phyloP scores from a whole-genome alignment of 2,888 invertebrate species.

The Carabus problematicus region DNA sequence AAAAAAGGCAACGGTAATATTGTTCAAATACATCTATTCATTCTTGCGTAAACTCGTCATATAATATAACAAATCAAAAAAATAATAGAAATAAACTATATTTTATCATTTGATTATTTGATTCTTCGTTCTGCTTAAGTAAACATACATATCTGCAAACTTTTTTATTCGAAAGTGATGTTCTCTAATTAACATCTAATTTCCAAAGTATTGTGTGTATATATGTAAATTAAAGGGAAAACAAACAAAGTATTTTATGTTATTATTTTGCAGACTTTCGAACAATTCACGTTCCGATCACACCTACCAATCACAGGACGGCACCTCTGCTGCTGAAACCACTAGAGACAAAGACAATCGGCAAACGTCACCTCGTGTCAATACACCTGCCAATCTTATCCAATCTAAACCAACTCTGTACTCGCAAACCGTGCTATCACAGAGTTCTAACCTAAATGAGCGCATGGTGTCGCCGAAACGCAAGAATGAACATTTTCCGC shows the following conservation, averaged over 20 bases:
- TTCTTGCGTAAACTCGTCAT: too few species aligned
- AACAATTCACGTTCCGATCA: slow-evolving; percentile 61
- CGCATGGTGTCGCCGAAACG: slow-evolving; percentile 58
- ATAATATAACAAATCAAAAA: too few species aligned
- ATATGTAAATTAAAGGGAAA: background rate
- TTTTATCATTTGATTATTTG: too few species aligned
- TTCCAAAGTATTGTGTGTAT: background rate
- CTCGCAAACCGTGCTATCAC: slow-evolving; percentile 28
- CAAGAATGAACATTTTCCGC: slow-evolving; percentile 56
- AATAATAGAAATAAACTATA: too few species aligned
- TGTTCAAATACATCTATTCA: too few species aligned
- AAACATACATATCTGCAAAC: too few species aligned
- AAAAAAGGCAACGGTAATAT: slow-evolving; percentile 3
- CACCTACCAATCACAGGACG: slow-evolving; percentile 50
- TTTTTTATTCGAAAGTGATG: too few species aligned
- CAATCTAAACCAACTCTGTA: slow-evolving; percentile 49
- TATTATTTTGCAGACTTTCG: slow-evolving; percentile 57
- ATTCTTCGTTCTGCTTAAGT: too few species aligned
- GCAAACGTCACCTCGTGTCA: slow-evolving; percentile 50
- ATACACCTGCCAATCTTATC: slow-evolving; percentile 54
- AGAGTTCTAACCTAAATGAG: slow-evolving; percentile 48
- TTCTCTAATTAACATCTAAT: too few species aligned
- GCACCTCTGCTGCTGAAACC: slow-evolving; percentile 19
- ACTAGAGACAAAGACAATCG: slow-evolving; percentile 34
- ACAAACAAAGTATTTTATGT: background rate